A percentile compares a stretch with the other conserved stretches of the same genome.
Conservation (phyloP, 2,113 vertebrate genomes). For the Pseudonaja textilis region DNA sequence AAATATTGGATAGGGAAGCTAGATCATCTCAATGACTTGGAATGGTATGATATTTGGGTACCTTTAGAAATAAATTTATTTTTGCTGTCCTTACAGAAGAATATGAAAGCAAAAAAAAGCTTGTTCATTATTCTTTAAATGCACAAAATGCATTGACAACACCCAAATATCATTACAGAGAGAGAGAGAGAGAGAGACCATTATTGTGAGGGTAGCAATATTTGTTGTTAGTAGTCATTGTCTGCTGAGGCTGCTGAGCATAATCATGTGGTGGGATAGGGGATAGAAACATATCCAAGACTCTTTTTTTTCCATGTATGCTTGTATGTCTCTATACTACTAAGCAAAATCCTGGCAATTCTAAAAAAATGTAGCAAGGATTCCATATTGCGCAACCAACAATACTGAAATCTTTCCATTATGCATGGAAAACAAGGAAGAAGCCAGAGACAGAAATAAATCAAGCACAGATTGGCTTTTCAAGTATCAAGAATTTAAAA, state of each 20-base stretch:
- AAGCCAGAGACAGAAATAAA: neutral
- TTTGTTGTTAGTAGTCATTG: slow-evolving; percentile 29
- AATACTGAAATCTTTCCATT: neutral
- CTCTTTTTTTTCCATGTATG: neutral
- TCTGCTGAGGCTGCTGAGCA: neutral
- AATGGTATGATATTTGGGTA: neutral
- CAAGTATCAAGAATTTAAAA: neutral
- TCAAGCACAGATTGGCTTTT: neutral
- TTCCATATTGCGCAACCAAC: neutral
- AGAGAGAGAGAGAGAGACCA: neutral
- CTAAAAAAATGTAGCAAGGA: neutral
- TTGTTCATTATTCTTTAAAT: slow-evolving; percentile 11
- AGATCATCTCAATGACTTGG: neutral
- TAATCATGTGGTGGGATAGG: neutral
- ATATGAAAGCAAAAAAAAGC: slow-evolving; percentile 11
- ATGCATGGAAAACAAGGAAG: neutral
- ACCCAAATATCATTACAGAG: slow-evolving; percentile 43
- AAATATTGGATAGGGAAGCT: neutral
- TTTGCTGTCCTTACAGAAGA: neutral
- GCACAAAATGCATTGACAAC: slow-evolving; percentile 27
- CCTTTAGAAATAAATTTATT: neutral
- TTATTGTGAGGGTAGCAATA: slow-evolving; percentile 34
- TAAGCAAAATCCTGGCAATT: neutral
- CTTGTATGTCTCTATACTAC: slow-evolving; percentile 3
- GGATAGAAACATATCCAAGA: slow-evolving; percentile 1